Evolutionary conservation across 1,140 invertebrate species (phyloP), one percentile per base, ranked within the genome.

Genomic region (Phymastichus coffea): DNA sequence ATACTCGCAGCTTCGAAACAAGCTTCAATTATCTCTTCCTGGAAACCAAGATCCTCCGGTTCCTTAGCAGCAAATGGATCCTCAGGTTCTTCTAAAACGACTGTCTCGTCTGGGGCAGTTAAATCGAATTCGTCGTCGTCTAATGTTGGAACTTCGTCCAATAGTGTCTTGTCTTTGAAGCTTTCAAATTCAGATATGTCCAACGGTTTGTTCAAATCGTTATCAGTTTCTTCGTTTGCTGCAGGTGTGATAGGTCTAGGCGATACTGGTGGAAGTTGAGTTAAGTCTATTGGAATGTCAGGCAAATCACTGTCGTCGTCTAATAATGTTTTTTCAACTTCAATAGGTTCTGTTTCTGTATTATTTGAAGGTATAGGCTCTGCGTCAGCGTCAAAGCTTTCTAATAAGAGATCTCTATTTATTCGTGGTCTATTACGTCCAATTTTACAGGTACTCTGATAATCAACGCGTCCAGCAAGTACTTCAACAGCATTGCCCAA

Each of bases 401-500:
- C 88, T 25, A 92, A 73, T 26, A 92, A 67, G 2, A 92, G 76
- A 75, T 92, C 85, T 63, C 84, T 83, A 30, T 81, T 70, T 59
- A 77, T 67, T 23, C 84, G 79, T 52, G 85, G 84, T 58, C 84
- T 82, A 57, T 83, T 79, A 64, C 86, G 71, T 38, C 71, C 65
- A 4, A 85, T 80, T 47, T 82, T 68, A 81, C 86, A 66, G 80
- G 78, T 67, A 80, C 85, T 73, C 0, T 86, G 79, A 66, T 86
- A 82, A 67, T 91, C 89, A 26, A 90, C 85, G 55, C 89, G 84
- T 1, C 91, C 91, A 8, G 91, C 91, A 4, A 94, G 81, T 22
- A 94, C 89, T 71, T 92, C 90, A 64, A 93, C 92, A 14, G 91
- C 91, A 59, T 88, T 85, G 3, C 91, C 92, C 62, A 94, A 82